Conservation (phyloP, 2,797 vertebrate genomes). For the Galago senegalensis region DNA sequence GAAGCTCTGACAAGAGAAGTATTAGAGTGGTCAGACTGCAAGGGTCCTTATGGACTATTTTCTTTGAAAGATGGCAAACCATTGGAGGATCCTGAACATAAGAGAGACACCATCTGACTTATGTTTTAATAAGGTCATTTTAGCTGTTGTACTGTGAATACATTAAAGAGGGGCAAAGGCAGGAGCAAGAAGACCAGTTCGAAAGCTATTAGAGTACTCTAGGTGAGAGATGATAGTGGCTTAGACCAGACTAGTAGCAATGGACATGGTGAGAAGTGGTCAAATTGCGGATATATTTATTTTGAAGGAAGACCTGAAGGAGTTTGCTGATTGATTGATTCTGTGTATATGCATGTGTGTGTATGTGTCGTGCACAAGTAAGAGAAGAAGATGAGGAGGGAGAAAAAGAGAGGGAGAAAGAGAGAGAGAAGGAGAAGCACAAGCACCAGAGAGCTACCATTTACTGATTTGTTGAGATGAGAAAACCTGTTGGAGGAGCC, state of each 20-base stretch:
- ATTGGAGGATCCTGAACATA: not conserved
- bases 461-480: not conserved
- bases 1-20: not conserved
- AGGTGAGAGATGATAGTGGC: not conserved
- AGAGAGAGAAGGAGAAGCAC: not conserved
- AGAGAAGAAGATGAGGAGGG: too few species aligned
- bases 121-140: slow-evolving; percentile 26
- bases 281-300: not conserved
- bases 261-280: not conserved
- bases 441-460: not conserved
- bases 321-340: not conserved
- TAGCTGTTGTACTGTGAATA: not conserved
- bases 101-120: not conserved
- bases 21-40: not conserved
- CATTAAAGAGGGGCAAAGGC: not conserved
- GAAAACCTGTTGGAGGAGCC: not conserved
- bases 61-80: slow-evolving; percentile 48
- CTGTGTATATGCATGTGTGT: not conserved
- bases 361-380: not conserved
- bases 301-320: not conserved
- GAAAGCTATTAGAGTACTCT: not conserved
- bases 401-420: not conserved
- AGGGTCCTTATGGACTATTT: not conserved
- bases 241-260: not conserved
- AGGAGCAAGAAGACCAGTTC: not conserved